Percentiles rank a stretch among this genome's conserved stretches.
Conservation (phyloP, 2,888 invertebrate species). For the Bellardia bayeri region DNA sequence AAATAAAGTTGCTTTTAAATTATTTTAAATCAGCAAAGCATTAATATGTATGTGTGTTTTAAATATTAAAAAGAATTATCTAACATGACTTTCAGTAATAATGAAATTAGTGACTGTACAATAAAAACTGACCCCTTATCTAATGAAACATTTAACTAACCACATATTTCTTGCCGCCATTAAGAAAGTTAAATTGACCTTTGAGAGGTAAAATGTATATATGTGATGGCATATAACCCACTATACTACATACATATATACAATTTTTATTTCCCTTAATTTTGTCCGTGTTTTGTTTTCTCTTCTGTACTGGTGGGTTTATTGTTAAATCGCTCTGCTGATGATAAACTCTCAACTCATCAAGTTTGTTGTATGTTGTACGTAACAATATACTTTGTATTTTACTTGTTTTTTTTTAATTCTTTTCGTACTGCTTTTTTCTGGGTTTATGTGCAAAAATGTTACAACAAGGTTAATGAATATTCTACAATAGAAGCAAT, state of each 20-base stretch:
- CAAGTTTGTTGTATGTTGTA: background rate
- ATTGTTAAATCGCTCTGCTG: background rate
- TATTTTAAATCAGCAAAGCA: no score
- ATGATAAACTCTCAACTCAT: constrained; percentile 12
- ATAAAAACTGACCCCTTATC: background rate
- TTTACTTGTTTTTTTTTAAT: background rate
- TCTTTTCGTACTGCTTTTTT: background rate
- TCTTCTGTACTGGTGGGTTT: background rate
- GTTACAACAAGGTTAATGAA: constrained; percentile 17
- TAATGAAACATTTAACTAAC: constrained; percentile 8
- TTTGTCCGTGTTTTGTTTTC: background rate
- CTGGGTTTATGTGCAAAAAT: background rate
- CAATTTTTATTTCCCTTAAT: constrained; percentile 2
- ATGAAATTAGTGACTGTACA: background rate
- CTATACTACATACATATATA: background rate
- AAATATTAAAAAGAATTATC: background rate
- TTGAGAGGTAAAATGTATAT: background rate
- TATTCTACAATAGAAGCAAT: constrained; percentile 22
- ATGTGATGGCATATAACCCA: background rate
- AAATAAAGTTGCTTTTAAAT: no score
- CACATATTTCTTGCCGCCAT: background rate
- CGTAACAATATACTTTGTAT: background rate
- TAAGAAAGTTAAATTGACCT: background rate
- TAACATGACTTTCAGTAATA: background rate
- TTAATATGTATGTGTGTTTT: background rate